Evolutionary conservation across 2,797 vertebrate species (phyloP).

Genomic region (Premnoplex brunnescens): DNA sequence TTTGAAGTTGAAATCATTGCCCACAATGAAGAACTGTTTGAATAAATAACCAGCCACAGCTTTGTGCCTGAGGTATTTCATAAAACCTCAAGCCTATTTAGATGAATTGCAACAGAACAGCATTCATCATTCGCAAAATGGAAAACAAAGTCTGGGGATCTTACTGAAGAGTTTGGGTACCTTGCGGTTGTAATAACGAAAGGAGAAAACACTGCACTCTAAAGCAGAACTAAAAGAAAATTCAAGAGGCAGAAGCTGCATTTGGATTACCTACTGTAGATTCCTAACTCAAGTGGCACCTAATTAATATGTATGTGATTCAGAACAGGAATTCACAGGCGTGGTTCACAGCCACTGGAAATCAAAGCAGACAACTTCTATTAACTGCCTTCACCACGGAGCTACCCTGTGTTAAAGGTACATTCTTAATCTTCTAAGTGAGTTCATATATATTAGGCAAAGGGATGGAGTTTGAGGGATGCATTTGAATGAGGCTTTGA

Average conservation of each 20-base stretch:
- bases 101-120: background rate
- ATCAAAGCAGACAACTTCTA: background rate
- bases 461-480: background rate
- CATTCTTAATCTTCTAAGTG: background rate
- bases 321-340: background rate
- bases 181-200: background rate
- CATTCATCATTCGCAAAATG: background rate
- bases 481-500: background rate
- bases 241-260: background rate
- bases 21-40: background rate
- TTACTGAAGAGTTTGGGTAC: background rate
- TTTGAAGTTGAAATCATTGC: background rate
- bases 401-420: background rate
- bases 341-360: background rate
- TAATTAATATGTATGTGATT: background rate
- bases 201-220: background rate
- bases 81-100: background rate
- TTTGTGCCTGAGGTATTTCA: background rate
- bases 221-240: background rate
- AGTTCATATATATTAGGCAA: background rate
- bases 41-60: background rate
- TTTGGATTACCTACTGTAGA: background rate
- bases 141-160: background rate
- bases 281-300: background rate
- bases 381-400: background rate